Evolutionary conservation across 2,113 vertebrate species (phyloP).

Genomic region (Cyprinus carpio): DNA sequence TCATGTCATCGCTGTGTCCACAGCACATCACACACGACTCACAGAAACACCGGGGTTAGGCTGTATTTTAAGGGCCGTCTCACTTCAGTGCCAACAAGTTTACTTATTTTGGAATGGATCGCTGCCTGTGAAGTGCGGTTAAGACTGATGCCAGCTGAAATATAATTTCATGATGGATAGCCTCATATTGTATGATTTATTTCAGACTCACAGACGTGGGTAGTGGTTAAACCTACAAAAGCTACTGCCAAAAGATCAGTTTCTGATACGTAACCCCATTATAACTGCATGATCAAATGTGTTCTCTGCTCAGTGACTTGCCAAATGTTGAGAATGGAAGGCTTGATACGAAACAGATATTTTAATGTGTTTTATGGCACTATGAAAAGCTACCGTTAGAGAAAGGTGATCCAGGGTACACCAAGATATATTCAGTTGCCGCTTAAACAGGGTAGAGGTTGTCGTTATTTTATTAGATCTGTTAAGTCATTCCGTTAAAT

Average conservation of each 20-base stretch:
- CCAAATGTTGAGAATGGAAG: slow-evolving; percentile 12
- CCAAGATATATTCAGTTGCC: neutral
- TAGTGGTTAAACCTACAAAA: slow-evolving; percentile 40
- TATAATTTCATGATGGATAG: slow-evolving; percentile 51
- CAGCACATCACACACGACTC: slow-evolving; percentile 17
- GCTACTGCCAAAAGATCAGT: slow-evolving; percentile 26
- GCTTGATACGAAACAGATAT: neutral
- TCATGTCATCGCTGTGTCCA: slow-evolving; percentile 46
- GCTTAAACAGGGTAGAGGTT: slow-evolving; percentile 18
- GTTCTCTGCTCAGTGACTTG: neutral
- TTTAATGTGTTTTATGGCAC: neutral
- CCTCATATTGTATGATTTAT: slow-evolving; percentile 49
- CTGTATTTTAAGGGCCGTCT: slow-evolving; percentile 49
- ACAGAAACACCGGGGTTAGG: slow-evolving; percentile 38
- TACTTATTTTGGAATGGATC: slow-evolving; percentile 51
- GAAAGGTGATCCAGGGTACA: neutral
- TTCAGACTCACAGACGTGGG: slow-evolving; percentile 39
- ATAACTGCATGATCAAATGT: slow-evolving; percentile 31
- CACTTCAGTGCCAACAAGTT: slow-evolving; percentile 40
- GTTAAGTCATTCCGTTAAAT: slow-evolving; percentile 54
- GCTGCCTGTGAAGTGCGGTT: slow-evolving; percentile 37
- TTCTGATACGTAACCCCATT: slow-evolving; percentile 16
- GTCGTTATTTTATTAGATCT: slow-evolving; percentile 32
- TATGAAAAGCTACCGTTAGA: slow-evolving; percentile 30
- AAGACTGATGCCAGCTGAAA: slow-evolving; percentile 44